Percentiles rank a stretch among this genome's conserved stretches.
Conservation (phyloP, 2,888 invertebrate genomes). For the Slavum lentiscoides region DNA sequence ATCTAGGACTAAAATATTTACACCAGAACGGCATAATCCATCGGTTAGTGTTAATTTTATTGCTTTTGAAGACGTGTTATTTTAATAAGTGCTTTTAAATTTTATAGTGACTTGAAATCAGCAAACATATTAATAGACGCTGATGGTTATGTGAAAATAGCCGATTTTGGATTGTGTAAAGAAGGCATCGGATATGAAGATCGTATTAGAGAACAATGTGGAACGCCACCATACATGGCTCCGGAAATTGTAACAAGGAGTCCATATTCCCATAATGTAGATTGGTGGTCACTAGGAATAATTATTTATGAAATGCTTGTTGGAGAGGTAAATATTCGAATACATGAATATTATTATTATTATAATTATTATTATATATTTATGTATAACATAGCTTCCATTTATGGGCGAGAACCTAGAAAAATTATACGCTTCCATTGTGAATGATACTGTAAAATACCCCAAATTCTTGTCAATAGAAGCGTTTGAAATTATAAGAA, state of each 20-base stretch:
- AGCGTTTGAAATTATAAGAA: too few species aligned
- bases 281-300: conserved; percentile 99
- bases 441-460: too few species aligned
- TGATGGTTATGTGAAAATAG: conserved; percentile 99
- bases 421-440: too few species aligned
- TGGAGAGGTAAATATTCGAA: conserved; percentile 74
- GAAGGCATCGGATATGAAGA: conserved; percentile 99
- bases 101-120: conserved; percentile 89
- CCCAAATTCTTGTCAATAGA: too few species aligned
- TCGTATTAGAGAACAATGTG: conserved; percentile 97
- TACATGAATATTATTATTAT: background rate
- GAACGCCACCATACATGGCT: conserved; percentile 96
- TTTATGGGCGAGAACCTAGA: conserved; percentile 99
- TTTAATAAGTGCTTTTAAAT: conserved; percentile 48
- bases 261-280: conserved; percentile 96
- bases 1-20: conserved; percentile 96
- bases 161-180: conserved; percentile 98
- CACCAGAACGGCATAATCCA: conserved; percentile 99
- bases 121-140: conserved; percentile 97
- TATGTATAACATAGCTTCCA: conserved; percentile 71
- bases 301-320: conserved; percentile 99
- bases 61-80: background rate
- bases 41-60: conserved; percentile 66
- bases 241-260: conserved; percentile 98
- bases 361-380: background rate